A percentile compares a stretch with the other conserved stretches of the same genome.
These are phyloP conservation scores for Mamestra brassicae DNA, from an alignment of 2,888 invertebrate species.

Conservation along the genomic window DNA sequence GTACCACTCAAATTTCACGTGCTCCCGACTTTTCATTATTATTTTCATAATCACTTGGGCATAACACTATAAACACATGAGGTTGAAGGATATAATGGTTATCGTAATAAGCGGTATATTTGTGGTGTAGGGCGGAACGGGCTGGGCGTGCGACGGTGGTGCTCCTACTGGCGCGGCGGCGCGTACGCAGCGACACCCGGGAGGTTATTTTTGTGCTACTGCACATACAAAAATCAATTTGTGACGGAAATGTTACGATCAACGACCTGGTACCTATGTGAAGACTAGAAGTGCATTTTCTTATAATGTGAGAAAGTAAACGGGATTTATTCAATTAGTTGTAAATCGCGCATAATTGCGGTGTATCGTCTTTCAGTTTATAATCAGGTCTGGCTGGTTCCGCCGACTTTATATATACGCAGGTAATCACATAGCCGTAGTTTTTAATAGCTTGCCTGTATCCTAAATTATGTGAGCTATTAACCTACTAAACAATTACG, in stretches of 20 bases:
- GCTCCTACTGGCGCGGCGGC: conserved; percentile 78
- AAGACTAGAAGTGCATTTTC: conserved; percentile 72
- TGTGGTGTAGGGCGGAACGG: conserved; percentile 76
- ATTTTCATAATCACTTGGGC: conserved; percentile 64
- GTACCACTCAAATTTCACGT: conserved; percentile 73
- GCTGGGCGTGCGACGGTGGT: conserved; percentile 76
- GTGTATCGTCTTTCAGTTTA: conserved; percentile 47
- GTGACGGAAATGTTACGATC: conserved; percentile 90
- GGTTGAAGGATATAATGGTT: conserved; percentile 59
- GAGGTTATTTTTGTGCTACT: conserved; percentile 89
- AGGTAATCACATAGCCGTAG: conserved; percentile 43
- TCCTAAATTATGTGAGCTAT: conserved; percentile 52
- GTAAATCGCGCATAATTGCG: conserved; percentile 19
- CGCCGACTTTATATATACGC: conserved; percentile 25
- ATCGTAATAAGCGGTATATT: conserved; percentile 72
- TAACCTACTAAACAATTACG: conserved; percentile 56
- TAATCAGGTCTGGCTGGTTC: conserved; percentile 44
- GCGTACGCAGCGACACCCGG: conserved; percentile 86
- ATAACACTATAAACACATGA: conserved; percentile 58
- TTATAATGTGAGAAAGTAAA: conserved; percentile 36
- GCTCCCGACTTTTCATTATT: conserved; percentile 58
- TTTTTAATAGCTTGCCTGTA: conserved; percentile 59
- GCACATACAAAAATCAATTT: conserved; percentile 88
- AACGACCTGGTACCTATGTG: conserved; percentile 84
- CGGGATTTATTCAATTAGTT: conserved; percentile 38